Conservation (phyloP, 2,797 vertebrate genomes). For the Xyrichtys novacula region DNA sequence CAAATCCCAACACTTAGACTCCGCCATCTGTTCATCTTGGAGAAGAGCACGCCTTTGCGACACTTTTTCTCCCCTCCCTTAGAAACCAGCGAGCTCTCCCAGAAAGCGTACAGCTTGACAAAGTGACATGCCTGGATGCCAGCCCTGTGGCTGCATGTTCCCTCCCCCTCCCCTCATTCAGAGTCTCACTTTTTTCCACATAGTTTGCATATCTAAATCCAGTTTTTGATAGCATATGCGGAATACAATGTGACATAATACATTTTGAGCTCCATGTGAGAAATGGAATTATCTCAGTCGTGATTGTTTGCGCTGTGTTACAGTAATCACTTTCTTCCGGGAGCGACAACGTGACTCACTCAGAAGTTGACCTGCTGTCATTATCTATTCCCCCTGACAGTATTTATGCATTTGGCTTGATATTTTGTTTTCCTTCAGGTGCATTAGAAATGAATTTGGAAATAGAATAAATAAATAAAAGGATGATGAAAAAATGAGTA, state of each 20-base stretch:
- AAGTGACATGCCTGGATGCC: constrained; percentile 70
- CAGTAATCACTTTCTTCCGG: constrained; percentile 75
- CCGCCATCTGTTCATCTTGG: constrained; percentile 80
- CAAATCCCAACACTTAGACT: constrained; percentile 74
- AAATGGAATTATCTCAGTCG: constrained; percentile 73
- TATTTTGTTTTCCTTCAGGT: constrained; percentile 74
- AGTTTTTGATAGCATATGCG: constrained; percentile 71
- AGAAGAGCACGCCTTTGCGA: constrained; percentile 59
- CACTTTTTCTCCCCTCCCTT: constrained; percentile 59
- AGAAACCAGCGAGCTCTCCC: constrained; percentile 69
- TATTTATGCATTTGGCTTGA: constrained; percentile 66
- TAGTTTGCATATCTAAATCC: constrained; percentile 78
- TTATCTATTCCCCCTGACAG: constrained; percentile 70
- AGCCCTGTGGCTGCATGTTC: constrained; percentile 51
- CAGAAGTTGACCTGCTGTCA: constrained; percentile 77
- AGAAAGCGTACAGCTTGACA: constrained; percentile 72
- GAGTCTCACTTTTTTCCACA: constrained; percentile 22
- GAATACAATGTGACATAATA: constrained; percentile 76
- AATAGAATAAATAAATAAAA: constrained; percentile 73
- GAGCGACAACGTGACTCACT: constrained; percentile 69
- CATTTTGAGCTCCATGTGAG: constrained; percentile 74
- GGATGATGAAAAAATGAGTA: constrained; percentile 73
- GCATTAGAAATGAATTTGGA: constrained; percentile 73
- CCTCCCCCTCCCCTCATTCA: constrained; percentile 3
- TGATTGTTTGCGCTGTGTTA: constrained; percentile 75